Conservation (phyloP, 2,113 vertebrate genomes). For the Nestor notabilis region DNA sequence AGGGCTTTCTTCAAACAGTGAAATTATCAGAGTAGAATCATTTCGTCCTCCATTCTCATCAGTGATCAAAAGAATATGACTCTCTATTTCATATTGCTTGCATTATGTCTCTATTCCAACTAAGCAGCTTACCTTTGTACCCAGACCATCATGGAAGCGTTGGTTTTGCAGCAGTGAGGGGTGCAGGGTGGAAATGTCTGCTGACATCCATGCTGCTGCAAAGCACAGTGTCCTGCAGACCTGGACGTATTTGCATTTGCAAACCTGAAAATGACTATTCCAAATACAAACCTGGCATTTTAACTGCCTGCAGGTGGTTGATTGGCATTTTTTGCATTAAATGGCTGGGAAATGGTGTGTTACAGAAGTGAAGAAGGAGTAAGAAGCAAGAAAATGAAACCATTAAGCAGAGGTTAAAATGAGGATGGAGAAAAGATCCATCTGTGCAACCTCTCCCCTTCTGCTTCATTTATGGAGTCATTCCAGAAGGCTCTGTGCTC, state of each 20-base stretch:
- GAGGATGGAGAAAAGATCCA: not conserved
- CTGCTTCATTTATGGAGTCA: not conserved
- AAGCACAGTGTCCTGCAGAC: not conserved
- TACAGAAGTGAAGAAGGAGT: not conserved
- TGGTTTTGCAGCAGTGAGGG: not conserved
- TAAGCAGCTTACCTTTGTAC: not conserved
- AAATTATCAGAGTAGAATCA: not conserved
- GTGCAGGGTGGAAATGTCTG: not conserved
- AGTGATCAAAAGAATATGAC: not conserved
- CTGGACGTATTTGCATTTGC: not conserved
- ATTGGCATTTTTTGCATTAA: not conserved
- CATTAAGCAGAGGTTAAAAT: not conserved
- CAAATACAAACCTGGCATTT: not conserved
- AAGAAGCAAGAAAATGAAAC: not conserved
- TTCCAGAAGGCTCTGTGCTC: not conserved
- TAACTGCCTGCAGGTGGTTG: not conserved
- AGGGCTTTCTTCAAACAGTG: not conserved
- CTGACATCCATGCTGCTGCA: not conserved
- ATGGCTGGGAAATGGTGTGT: not conserved
- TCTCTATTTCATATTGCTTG: not conserved
- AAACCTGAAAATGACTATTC: not conserved
- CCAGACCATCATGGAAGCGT: not conserved
- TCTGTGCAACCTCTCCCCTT: not conserved
- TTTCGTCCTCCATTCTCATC: not conserved
- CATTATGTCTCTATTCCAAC: not conserved